Conservation (phyloP, 2,113 vertebrate genomes). For the mouse (Mus musculus) region DNA sequence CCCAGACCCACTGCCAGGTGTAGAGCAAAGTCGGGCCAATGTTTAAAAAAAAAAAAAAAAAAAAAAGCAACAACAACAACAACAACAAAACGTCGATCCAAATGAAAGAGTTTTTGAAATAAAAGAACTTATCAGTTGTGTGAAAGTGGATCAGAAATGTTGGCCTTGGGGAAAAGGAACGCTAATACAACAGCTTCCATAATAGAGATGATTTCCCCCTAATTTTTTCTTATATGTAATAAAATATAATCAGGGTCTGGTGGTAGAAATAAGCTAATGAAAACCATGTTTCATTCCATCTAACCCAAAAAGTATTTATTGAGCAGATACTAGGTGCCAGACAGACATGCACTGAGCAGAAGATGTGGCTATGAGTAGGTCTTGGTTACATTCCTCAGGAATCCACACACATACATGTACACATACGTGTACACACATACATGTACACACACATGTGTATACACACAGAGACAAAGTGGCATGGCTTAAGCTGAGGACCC, state of each 20-base stretch:
- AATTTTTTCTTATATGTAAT: neutral
- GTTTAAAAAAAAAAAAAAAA: conserved; percentile 34
- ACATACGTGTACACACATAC: too few relatives aligned
- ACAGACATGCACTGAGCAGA: neutral
- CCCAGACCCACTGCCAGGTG: neutral
- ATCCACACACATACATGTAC: too few relatives aligned
- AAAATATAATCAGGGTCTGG: conserved; percentile 17
- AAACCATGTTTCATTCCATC: neutral
- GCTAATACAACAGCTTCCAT: conserved; percentile 15
- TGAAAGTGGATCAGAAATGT: conserved; percentile 28
- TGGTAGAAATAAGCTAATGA: neutral
- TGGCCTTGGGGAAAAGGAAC: conserved; percentile 7
- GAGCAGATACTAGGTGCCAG: neutral
- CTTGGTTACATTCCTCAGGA: neutral
- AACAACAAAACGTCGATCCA: neutral
- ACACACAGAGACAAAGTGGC: too few relatives aligned
- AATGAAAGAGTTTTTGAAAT: conserved; percentile 12
- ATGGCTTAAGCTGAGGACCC: neutral
- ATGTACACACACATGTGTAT: too few relatives aligned
- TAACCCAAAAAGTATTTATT: neutral
- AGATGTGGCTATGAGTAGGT: neutral
- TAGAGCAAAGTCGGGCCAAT: neutral
- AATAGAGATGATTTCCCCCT: neutral
- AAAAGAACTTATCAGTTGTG: neutral
- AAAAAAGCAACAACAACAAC: neutral